Evolutionary conservation across 92 coral and sea anemone genomes (phyloP), one percentile per base, ranked within the genome.

Genomic region (Galaxea fascicularis): DNA sequence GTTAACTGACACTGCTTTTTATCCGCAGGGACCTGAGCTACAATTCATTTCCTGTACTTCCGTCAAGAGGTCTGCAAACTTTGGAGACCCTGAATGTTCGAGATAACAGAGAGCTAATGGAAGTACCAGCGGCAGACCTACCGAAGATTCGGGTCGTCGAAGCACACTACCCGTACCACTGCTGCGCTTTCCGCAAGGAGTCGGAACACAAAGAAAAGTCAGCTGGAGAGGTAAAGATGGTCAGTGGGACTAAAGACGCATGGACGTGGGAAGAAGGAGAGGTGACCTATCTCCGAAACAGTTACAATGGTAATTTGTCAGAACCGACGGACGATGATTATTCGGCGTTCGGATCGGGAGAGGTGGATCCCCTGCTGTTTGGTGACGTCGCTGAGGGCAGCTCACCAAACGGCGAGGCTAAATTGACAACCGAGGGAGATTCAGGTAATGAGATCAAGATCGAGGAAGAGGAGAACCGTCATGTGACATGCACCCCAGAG

Each of bases 151-250:
- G 90, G 9, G 73, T 9, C 3, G 73, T 83, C 52, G 56, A 80
- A n/a, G 92, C 89, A 0, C 76, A 91, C 59, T 96, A 96, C 31
- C 97, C 99, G 9, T 94, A 96, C 74, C 99, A 96, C 78, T 96
- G 99, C 82, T 96, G 99, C 71, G 72, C 80, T 21, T 94, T 96
- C 79, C 74, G 91, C 1, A 88, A 87, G 57, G 83, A 83, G 54
- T 11, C 66, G 3, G 53, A 73, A 46, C 77, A 74, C 65, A 88
- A 76, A 65, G 83, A 74, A 58, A 62, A 57, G 35, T 45, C 86
- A 14, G 27, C 52, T n/a, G 79, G 4, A 65, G 65, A 31, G 8
- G 28, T 66, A 24, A 49, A 65, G 4, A 57, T 77, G 9, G n/a
- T 2, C 4, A 66, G 41, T 26, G 85, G 45, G 16, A 67, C 60